These are phyloP conservation scores for Dendrolimus houi DNA, from an alignment of 2,888 invertebrate genomes.

Conservation along the genomic window DNA sequence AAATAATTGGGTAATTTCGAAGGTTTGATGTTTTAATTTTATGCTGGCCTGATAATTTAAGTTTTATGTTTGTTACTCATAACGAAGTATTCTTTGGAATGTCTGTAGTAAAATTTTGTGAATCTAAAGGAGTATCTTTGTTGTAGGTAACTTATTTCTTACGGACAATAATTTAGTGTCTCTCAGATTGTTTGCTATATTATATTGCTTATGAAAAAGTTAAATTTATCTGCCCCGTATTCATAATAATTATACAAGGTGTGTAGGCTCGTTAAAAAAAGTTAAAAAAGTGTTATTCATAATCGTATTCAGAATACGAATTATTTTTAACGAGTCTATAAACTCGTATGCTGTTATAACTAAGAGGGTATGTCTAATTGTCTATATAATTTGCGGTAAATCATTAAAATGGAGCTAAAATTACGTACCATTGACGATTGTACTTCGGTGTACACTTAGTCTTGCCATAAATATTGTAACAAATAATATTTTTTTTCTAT, in stretches of 20 bases:
- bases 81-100: conserved; percentile 34
- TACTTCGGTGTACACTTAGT: too few relatives aligned
- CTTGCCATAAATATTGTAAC: too few relatives aligned
- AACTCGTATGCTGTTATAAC: too few relatives aligned
- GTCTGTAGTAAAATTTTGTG: conserved; percentile 27
- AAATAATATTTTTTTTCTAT: too few relatives aligned
- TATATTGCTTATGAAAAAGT: background rate
- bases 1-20: conserved; percentile 39
- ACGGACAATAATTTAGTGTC: background rate
- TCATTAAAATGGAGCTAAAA: too few relatives aligned
- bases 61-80: conserved; percentile 44
- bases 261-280: too few relatives aligned
- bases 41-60: conserved; percentile 54
- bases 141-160: background rate
- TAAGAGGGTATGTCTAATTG: too few relatives aligned
- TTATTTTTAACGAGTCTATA: too few relatives aligned
- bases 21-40: conserved; percentile 58
- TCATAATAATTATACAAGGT: background rate
- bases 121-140: conserved; percentile 9
- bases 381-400: too few relatives aligned
- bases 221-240: background rate
- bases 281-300: too few relatives aligned
- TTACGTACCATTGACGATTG: too few relatives aligned
- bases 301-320: too few relatives aligned
- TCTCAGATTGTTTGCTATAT: background rate